Base-by-base conservation (phyloP, 2,797 vertebrate genomes). In the Lutjanus campechanus region DNA sequence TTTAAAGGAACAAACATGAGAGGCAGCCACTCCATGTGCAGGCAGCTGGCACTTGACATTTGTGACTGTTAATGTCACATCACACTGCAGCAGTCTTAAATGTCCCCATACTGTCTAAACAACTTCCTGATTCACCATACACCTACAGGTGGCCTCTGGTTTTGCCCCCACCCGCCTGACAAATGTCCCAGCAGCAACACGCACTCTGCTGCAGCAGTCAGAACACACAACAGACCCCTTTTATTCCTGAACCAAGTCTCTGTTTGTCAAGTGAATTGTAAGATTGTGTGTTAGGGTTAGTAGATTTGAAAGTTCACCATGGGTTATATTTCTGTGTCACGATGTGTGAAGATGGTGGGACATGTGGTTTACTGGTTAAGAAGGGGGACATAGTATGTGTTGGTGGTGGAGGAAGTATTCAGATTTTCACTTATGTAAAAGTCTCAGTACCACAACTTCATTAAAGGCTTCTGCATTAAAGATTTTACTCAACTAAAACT, bases 11-110 rank as follows among this genome's bases (percentile, higher is more conserved):
- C 13, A 68, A 69, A 80, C 58, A 64, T 46, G 40, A 76, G 41
- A 73, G 60, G 55, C 66, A 66, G 81, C 53, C 66, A 19, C 77
- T 80, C 43, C 16, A 36, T 47, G 17, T 72, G 71, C 54, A 73
- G 76, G 87, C 91, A 92, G 85, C 78, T 90, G 90, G 68, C 72
- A 60, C 77, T 74, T 84, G 85, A 85, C 91, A 91, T 73, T 90
- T 93, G 88, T 81, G 79, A 79, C 82, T 83, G 78, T 56, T 87
- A 82, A 73, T 80, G 75, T 81, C 81, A 79, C 69, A 75, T 78
- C 56, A 54, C 84, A 73, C 77, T 44, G 51, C 69, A 83, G 66
- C 81, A 84, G 77, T 29, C 53, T 66, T 75, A 63, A 66, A 72
- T 69, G 76, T 76, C 82, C 68, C 69, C 55, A 43, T 22, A 64